These are phyloP conservation scores for Yponomeuta evonymella DNA, from an alignment of 2,888 invertebrate genomes.

Conservation along the genomic window DNA sequence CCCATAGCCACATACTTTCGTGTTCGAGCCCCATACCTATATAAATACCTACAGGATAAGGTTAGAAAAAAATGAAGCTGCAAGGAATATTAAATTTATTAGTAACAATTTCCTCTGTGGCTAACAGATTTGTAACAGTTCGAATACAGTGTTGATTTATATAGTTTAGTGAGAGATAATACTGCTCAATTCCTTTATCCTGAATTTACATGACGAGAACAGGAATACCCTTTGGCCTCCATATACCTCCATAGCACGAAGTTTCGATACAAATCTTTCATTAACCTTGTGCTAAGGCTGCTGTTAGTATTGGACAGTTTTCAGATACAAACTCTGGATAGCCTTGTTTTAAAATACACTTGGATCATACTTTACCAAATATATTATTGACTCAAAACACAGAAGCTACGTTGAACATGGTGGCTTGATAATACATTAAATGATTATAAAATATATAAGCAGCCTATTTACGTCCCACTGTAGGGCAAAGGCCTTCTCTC, in stretches of 20 bases:
- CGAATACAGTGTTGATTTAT: not conserved
- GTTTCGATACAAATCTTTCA: too few relatives aligned
- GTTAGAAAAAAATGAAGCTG: not conserved
- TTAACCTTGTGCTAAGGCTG: too few relatives aligned
- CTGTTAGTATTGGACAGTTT: too few relatives aligned
- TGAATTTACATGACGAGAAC: not conserved
- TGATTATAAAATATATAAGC: not conserved
- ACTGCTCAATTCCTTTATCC: not conserved
- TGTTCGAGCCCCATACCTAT: too few relatives aligned
- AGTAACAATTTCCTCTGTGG: not conserved
- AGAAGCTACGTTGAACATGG: not conserved
- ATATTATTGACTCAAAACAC: not conserved
- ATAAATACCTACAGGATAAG: not conserved
- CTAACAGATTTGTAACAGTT: not conserved
- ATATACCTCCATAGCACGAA: too few relatives aligned
- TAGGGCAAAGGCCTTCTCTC: too few relatives aligned
- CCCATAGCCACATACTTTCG: too few relatives aligned
- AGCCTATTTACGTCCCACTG: too few relatives aligned
- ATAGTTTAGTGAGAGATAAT: not conserved
- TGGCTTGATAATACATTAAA: not conserved
- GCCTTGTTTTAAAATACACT: not conserved
- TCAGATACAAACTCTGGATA: not conserved
- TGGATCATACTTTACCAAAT: not conserved
- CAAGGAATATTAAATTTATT: not conserved
- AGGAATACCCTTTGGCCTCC: too few relatives aligned